phyloP scores from a whole-genome alignment of 2,888 invertebrate species.

The Brenthis daphne region DNA sequence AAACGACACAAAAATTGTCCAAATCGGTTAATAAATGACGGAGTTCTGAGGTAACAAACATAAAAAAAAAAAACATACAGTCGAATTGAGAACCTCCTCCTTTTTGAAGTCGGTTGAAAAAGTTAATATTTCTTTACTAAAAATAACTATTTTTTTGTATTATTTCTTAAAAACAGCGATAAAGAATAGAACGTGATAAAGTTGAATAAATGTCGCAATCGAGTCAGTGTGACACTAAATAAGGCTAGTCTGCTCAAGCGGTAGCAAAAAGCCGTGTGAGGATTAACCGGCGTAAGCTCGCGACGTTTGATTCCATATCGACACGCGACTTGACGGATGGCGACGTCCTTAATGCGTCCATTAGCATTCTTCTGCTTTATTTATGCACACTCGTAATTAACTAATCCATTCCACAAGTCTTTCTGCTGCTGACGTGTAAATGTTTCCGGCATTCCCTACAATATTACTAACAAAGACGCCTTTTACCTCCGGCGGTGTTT shows the following conservation, averaged over 20 bases:
- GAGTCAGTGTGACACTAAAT: constrained; percentile 58
- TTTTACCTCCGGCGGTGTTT: constrained; percentile 71
- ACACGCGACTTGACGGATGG: constrained; percentile 73
- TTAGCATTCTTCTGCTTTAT: constrained; percentile 56
- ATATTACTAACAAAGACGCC: constrained; percentile 43
- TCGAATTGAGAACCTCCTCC: too few species aligned
- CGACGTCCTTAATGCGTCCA: constrained; percentile 60
- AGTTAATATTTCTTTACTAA: neutral
- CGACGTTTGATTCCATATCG: constrained; percentile 58
- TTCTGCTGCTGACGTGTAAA: constrained; percentile 36
- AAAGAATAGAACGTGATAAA: constrained; percentile 48
- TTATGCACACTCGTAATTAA: constrained; percentile 51
- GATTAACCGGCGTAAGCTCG: constrained; percentile 56
- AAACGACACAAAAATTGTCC: too few species aligned
- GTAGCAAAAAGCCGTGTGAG: constrained; percentile 55
- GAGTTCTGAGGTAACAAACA: too few species aligned
- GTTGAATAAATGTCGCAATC: constrained; percentile 50
- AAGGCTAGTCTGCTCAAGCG: constrained; percentile 50
- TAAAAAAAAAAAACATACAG: too few species aligned
- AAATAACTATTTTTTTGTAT: neutral
- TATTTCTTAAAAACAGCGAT: constrained; percentile 8
- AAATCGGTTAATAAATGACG: too few species aligned
- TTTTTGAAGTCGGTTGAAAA: too few species aligned
- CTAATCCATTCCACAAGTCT: constrained; percentile 43
- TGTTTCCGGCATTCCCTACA: constrained; percentile 47